Evolutionary conservation across 2,113 vertebrate genomes (phyloP).

Genomic region (Platichthys stellatus): DNA sequence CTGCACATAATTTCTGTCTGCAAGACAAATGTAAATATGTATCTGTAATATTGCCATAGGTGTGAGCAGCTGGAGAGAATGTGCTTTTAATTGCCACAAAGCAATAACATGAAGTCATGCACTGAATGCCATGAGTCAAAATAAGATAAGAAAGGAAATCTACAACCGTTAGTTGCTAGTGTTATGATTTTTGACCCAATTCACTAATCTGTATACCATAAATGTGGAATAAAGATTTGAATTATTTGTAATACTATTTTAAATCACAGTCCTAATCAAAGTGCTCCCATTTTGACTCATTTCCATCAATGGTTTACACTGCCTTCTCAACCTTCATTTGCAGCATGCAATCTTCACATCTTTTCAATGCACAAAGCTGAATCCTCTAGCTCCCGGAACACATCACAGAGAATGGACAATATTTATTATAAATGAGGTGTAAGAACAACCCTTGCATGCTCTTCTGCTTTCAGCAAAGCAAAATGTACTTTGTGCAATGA

Average conservation of each 20-base stretch:
- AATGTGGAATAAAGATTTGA: conserved; percentile 4
- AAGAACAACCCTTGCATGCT: conserved; percentile 57
- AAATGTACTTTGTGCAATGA: conserved; percentile 83
- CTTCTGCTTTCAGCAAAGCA: conserved; percentile 53
- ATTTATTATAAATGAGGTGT: conserved; percentile 45
- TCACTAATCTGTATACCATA: not conserved
- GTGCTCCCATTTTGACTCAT: conserved; percentile 83
- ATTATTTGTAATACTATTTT: conserved; percentile 20
- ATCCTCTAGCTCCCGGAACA: conserved; percentile 51
- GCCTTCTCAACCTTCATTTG: conserved; percentile 82
- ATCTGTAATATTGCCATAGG: conserved; percentile 77
- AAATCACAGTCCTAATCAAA: conserved; percentile 26
- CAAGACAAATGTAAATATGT: conserved; percentile 85
- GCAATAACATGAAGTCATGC: conserved; percentile 77
- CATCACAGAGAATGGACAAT: conserved; percentile 63
- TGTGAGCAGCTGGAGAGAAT: conserved; percentile 83
- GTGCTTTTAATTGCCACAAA: conserved; percentile 76
- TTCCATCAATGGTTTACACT: conserved; percentile 77
- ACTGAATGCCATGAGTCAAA: conserved; percentile 82
- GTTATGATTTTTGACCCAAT: conserved; percentile 44
- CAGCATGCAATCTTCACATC: conserved; percentile 77
- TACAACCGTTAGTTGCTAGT: conserved; percentile 14
- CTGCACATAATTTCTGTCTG: conserved; percentile 86
- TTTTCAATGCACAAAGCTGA: conserved; percentile 83
- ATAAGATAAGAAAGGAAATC: conserved; percentile 69